Percentiles rank a stretch among this genome's conserved stretches.
These are phyloP conservation scores for Drosophila subquinaria DNA, from an alignment of 2,888 invertebrate species.

Conservation along the genomic window DNA sequence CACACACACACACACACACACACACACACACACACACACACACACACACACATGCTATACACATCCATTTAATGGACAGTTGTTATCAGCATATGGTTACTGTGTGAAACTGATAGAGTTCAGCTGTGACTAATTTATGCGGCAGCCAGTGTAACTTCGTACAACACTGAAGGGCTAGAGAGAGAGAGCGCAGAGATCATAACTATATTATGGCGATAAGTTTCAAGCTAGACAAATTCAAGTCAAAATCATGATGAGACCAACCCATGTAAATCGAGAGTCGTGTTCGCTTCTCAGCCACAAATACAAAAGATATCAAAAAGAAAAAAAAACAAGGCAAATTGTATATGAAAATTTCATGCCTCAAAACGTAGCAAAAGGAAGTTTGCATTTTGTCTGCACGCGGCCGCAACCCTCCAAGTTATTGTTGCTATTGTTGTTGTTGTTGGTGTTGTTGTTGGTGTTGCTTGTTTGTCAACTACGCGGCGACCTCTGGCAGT, in stretches of 20 bases:
- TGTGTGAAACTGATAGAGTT: conserved; percentile 41
- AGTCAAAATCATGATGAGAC: conserved; percentile 60
- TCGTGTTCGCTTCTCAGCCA: conserved; percentile 18
- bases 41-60: not conserved
- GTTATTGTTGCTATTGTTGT: conserved; percentile 47
- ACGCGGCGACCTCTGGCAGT: conserved; percentile 60
- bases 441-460: conserved; percentile 53
- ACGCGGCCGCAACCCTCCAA: conserved; percentile 66
- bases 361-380: conserved; percentile 53
- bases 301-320: conserved; percentile 17
- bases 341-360: conserved; percentile 55
- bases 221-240: conserved; percentile 67
- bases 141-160: conserved; percentile 55
- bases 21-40: conserved; percentile 14
- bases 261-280: conserved; percentile 58
- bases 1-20: not conserved
- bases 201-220: conserved; percentile 70
- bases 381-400: conserved; percentile 76
- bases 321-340: conserved; percentile 2
- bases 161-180: conserved; percentile 9
- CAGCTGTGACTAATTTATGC: conserved; percentile 72
- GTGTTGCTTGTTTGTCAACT: conserved; percentile 85
- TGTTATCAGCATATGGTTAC: conserved; percentile 64
- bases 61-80: conserved; percentile 16
- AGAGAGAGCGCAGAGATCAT: conserved; percentile 52